Conservation (phyloP, 2,113 vertebrate species). For the Turdus rufiventris region DNA sequence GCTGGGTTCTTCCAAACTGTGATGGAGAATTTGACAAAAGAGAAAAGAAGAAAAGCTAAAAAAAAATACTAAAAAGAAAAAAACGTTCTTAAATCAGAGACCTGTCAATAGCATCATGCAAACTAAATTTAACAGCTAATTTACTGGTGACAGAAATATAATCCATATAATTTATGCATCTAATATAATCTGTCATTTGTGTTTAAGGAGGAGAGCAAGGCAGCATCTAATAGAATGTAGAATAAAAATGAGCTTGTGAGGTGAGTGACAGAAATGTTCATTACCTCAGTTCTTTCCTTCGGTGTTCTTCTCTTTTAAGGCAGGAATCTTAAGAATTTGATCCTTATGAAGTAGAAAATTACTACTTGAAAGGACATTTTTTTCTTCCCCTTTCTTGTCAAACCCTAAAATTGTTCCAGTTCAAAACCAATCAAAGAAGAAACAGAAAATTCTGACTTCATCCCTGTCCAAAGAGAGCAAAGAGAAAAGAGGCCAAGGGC, state of each 20-base stretch:
- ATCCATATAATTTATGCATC: constrained; percentile 59
- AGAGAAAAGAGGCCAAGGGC: not conserved
- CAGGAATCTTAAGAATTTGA: not conserved
- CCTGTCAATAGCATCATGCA: constrained; percentile 27
- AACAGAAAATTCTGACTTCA: not conserved
- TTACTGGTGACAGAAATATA: constrained; percentile 57
- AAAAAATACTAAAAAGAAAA: not conserved
- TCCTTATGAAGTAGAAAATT: constrained; percentile 30
- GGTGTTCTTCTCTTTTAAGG: not conserved
- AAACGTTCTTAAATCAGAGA: not conserved
- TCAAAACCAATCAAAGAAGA: constrained; percentile 8
- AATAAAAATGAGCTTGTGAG: constrained; percentile 30
- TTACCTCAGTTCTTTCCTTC: constrained; percentile 20
- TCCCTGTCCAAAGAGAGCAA: not conserved
- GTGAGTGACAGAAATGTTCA: constrained; percentile 53
- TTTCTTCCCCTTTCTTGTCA: not conserved
- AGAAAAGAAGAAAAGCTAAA: not conserved
- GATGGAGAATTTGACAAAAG: not conserved
- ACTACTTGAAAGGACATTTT: not conserved
- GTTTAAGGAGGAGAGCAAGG: constrained; percentile 39
- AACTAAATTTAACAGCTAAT: constrained; percentile 61
- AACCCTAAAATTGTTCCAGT: constrained; percentile 13
- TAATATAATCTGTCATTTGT: constrained; percentile 59
- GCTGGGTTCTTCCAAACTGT: not conserved
- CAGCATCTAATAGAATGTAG: constrained; percentile 36